These are phyloP conservation scores for Anas georgica DNA, from an alignment of 2,797 vertebrate genomes.

Conservation along the genomic window DNA sequence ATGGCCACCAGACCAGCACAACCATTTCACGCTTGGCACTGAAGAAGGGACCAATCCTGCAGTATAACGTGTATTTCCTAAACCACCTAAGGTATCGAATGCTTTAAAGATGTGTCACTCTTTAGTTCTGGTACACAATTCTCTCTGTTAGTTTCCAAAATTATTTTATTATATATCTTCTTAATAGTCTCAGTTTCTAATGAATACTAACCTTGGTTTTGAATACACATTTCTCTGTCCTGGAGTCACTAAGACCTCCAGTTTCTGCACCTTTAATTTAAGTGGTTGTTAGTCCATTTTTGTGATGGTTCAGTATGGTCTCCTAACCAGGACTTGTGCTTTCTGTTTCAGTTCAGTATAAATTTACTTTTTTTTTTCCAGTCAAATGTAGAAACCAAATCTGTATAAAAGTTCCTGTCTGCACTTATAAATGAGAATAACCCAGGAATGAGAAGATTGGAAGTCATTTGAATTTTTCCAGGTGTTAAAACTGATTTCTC, in stretches of 20 bases:
- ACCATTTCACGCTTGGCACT: background rate
- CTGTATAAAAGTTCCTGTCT: background rate
- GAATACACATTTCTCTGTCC: background rate
- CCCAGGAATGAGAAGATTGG: background rate
- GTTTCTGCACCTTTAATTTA: background rate
- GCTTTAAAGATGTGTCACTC: background rate
- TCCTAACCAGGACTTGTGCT: background rate
- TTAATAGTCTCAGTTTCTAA: background rate
- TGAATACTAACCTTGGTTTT: background rate
- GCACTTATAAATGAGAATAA: background rate
- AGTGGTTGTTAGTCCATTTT: background rate
- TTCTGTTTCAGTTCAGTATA: background rate
- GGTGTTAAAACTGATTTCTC: slow-evolving; percentile 63
- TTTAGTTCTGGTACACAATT: background rate
- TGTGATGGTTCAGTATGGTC: background rate
- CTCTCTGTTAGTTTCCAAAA: background rate
- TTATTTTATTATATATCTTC: background rate
- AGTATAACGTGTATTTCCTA: background rate
- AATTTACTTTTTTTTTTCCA: background rate
- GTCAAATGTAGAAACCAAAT: background rate
- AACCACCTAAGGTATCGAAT: background rate
- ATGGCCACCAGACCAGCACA: background rate
- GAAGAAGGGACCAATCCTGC: background rate
- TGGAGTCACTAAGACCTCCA: background rate
- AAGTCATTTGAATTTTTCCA: slow-evolving; percentile 48